Percentiles rank a stretch among this genome's conserved stretches.
Evolutionary conservation across 2,888 invertebrate genomes (phyloP).

Genomic region (Agrotis clavis): DNA sequence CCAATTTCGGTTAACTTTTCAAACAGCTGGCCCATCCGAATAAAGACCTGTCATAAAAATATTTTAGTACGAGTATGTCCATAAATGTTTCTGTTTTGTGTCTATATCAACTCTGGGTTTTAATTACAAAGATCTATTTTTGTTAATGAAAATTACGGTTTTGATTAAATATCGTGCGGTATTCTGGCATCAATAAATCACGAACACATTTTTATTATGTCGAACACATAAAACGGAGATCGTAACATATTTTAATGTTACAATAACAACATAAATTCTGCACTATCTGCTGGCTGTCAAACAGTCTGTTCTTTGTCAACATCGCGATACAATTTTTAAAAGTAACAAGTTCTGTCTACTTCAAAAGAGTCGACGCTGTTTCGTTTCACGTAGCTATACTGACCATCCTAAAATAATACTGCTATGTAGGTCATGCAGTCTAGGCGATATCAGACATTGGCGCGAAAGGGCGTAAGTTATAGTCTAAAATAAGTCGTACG

Average conservation of each 20-base stretch:
- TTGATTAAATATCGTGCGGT: slow-evolving; percentile 30
- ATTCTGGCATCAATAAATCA: slow-evolving; percentile 47
- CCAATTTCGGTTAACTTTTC: slow-evolving; percentile 28
- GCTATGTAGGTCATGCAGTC: slow-evolving; percentile 76
- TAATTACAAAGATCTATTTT: slow-evolving; percentile 28
- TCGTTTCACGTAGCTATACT: slow-evolving; percentile 67
- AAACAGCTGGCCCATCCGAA: slow-evolving; percentile 23
- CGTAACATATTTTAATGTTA: slow-evolving; percentile 51
- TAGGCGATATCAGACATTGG: slow-evolving; percentile 69
- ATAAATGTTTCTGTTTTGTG: neutral
- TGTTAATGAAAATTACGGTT: neutral
- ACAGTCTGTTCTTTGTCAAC: slow-evolving; percentile 66
- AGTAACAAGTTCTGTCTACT: slow-evolving; percentile 47
- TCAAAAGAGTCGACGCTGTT: slow-evolving; percentile 67
- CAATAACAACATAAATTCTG: slow-evolving; percentile 64
- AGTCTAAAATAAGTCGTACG: slow-evolving; percentile 41
- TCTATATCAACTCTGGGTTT: slow-evolving; percentile 1
- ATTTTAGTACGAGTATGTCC: slow-evolving; percentile 18
- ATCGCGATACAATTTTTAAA: slow-evolving; percentile 59
- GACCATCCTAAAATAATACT: slow-evolving; percentile 75
- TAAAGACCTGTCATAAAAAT: slow-evolving; percentile 21
- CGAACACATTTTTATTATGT: slow-evolving; percentile 33
- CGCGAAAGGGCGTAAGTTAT: slow-evolving; percentile 53
- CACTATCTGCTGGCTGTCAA: slow-evolving; percentile 58
- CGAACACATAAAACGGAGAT: slow-evolving; percentile 40